These are phyloP conservation scores for Lamellibrachia luymesi DNA, from an alignment of 1,140 invertebrate species.

Conservation along the genomic window DNA sequence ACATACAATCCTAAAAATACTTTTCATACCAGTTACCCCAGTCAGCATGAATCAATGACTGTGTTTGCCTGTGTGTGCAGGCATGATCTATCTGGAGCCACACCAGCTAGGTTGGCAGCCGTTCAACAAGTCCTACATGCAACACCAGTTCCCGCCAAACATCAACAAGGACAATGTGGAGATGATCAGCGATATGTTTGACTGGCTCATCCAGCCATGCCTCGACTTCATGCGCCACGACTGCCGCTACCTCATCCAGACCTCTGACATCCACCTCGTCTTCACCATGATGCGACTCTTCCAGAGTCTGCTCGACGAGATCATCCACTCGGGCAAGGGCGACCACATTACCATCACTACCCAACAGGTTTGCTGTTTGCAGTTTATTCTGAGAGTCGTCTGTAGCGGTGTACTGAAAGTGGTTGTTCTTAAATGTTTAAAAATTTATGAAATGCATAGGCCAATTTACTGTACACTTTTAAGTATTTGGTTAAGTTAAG, in stretches of 20 bases:
- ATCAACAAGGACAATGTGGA: conserved; percentile 27
- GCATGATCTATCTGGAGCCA: conserved; percentile 58
- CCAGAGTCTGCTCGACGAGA: conserved; percentile 54
- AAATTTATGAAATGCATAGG: no score
- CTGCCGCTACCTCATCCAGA: conserved; percentile 74
- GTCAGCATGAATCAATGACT: background rate
- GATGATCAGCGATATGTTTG: conserved; percentile 45
- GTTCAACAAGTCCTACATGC: conserved; percentile 54
- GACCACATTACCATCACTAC: conserved; percentile 24
- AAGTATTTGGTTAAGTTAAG: no score
- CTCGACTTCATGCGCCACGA: conserved; percentile 56
- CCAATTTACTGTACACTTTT: no score
- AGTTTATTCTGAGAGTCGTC: background rate
- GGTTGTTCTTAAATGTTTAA: no score
- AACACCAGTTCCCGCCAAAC: conserved; percentile 50
- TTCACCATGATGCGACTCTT: conserved; percentile 50
- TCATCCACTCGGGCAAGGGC: conserved; percentile 34
- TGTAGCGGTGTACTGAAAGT: no score
- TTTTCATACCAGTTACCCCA: background rate
- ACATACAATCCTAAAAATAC: background rate
- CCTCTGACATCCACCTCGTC: conserved; percentile 77
- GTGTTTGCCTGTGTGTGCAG: background rate
- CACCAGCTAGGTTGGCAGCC: conserved; percentile 57
- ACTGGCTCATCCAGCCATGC: conserved; percentile 58
- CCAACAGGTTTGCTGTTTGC: conserved; percentile 8